phyloP scores from a whole-genome alignment of 2,113 vertebrate species.

The Xiphorhynchus elegans region DNA sequence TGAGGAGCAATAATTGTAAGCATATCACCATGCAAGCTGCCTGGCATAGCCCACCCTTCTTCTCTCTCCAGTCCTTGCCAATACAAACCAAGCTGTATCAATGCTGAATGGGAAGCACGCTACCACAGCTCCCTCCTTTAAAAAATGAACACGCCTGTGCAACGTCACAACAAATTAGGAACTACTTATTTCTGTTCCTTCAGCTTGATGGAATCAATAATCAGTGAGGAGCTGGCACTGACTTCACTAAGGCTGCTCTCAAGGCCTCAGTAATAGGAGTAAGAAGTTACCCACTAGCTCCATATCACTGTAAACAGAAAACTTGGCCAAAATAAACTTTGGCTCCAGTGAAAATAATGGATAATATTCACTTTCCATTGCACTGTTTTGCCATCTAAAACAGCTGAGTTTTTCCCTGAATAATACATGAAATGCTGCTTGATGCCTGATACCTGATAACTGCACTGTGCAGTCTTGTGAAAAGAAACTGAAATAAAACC shows the following conservation, averaged over 20 bases:
- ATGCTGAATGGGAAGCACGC: neutral
- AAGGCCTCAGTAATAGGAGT: neutral
- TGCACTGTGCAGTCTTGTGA: neutral
- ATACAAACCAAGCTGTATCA: neutral
- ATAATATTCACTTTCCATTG: neutral
- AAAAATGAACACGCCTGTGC: constrained; percentile 66
- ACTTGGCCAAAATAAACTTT: neutral
- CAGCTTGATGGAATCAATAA: constrained; percentile 65
- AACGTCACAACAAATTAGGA: constrained; percentile 66
- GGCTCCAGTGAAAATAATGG: constrained; percentile 1
- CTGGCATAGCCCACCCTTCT: neutral
- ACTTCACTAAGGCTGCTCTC: constrained; percentile 34
- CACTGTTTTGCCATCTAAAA: neutral
- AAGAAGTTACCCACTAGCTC: neutral
- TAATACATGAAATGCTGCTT: neutral
- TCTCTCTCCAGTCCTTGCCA: neutral
- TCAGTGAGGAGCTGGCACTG: neutral
- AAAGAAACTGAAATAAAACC: neutral
- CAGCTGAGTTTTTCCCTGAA: neutral
- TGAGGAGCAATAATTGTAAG: neutral
- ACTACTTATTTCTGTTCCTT: constrained; percentile 62
- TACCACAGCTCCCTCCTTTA: constrained; percentile 9
- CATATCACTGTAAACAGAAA: neutral
- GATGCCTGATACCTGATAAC: neutral
- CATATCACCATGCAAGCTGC: neutral